phyloP scores from a whole-genome alignment of 2,797 vertebrate genomes.

The Spea hammondii region DNA sequence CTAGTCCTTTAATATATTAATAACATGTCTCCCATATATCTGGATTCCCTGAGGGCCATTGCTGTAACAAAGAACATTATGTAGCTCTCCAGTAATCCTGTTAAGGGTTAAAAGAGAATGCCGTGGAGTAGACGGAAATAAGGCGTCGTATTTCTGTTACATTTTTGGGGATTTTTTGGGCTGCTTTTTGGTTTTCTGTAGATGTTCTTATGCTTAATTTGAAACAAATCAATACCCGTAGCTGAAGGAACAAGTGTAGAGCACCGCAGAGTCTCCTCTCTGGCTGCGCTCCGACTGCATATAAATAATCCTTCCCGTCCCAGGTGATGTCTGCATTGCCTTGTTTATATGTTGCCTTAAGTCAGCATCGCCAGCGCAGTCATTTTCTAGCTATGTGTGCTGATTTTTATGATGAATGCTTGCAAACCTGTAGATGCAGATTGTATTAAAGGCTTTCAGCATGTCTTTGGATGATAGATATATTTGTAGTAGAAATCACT shows the following conservation, averaged over 20 bases:
- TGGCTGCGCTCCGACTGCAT: background rate
- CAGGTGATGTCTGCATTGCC: background rate
- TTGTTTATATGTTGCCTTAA: slow-evolving; percentile 3
- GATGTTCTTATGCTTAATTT: background rate
- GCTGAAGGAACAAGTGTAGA: background rate
- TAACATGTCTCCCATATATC: too few relatives aligned
- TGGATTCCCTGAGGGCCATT: too few relatives aligned
- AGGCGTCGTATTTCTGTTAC: too few relatives aligned
- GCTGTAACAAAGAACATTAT: too few relatives aligned
- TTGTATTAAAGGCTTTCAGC: too few relatives aligned
- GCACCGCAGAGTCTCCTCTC: background rate
- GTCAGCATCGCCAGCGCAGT: background rate
- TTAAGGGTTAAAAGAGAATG: too few relatives aligned
- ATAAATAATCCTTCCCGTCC: background rate
- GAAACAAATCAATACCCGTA: slow-evolving; percentile 23
- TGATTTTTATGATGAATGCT: slow-evolving; percentile 14
- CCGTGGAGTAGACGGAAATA: too few relatives aligned
- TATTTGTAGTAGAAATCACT: background rate
- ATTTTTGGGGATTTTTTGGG: background rate
- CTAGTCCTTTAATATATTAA: background rate
- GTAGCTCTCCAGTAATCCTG: too few relatives aligned
- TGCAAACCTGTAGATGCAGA: background rate
- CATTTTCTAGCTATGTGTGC: background rate
- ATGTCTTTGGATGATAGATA: background rate
- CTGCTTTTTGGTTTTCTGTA: background rate